These are phyloP conservation scores for Teleogryllus oceanicus DNA, from an alignment of 2,888 invertebrate genomes.

Conservation along the genomic window DNA sequence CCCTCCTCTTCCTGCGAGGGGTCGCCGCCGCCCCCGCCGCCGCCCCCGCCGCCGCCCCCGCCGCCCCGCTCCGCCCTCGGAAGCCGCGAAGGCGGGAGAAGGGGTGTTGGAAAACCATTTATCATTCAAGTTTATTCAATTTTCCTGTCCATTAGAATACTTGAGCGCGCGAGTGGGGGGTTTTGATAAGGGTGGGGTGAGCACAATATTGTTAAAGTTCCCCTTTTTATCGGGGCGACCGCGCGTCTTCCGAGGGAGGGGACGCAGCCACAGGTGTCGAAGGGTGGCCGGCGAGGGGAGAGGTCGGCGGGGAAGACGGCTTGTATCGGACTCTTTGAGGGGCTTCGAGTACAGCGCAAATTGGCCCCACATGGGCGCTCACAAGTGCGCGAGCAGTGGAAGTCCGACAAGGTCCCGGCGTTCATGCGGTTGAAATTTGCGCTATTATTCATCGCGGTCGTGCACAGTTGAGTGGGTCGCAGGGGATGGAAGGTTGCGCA, in stretches of 20 bases:
- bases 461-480: too few species aligned
- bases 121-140: conserved; percentile 18
- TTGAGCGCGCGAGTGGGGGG: conserved; percentile 8
- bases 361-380: too few species aligned
- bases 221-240: conserved; percentile 18
- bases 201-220: conserved; percentile 9
- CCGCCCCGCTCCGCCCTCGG: neutral
- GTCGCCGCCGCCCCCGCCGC: neutral
- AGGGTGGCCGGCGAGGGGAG: neutral
- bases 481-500: too few species aligned
- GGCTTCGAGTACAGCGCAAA: too few species aligned
- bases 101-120: conserved; percentile 18
- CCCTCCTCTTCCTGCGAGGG: neutral
- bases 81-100: neutral
- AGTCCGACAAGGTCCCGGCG: too few species aligned
- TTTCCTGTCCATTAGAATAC: conserved; percentile 18
- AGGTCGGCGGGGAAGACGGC: neutral
- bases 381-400: too few species aligned
- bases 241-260: neutral
- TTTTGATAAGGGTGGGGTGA: neutral
- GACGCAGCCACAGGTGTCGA: neutral
- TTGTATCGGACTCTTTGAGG: too few species aligned
- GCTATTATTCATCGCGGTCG: too few species aligned
- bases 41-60: neutral
- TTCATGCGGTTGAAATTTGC: too few species aligned